phyloP scores from a whole-genome alignment of 2,797 vertebrate genomes.

The Schizopygopsis pylzovi region DNA sequence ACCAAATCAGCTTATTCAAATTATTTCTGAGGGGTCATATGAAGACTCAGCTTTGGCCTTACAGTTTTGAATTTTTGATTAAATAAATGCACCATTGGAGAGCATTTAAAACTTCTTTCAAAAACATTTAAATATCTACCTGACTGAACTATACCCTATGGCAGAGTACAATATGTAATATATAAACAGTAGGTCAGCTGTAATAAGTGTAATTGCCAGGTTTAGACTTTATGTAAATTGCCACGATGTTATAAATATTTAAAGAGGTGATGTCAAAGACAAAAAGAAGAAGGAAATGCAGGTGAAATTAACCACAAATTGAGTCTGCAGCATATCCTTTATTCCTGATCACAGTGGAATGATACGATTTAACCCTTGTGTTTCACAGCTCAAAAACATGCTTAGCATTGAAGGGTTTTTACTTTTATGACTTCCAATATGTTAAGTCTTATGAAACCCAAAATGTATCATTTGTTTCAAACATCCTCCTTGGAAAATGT shows the following conservation, averaged over 20 bases:
- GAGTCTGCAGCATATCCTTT: slow-evolving; percentile 6
- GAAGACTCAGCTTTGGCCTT: neutral
- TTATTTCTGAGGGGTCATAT: neutral
- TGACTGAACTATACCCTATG: neutral
- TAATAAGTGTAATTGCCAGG: slow-evolving; percentile 79
- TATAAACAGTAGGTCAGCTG: slow-evolving; percentile 67
- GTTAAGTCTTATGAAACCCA: neutral
- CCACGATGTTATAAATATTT: slow-evolving; percentile 78
- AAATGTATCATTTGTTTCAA: neutral
- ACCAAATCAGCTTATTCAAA: neutral
- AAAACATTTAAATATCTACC: neutral
- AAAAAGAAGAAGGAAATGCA: slow-evolving; percentile 68
- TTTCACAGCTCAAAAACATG: neutral
- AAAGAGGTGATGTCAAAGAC: slow-evolving; percentile 81
- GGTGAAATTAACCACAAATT: slow-evolving; percentile 24
- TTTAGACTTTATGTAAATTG: slow-evolving; percentile 81
- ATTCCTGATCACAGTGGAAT: slow-evolving; percentile 21
- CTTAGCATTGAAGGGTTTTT: neutral
- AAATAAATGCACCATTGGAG: neutral
- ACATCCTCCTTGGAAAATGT: neutral
- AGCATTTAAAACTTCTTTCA: neutral
- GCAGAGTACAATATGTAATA: neutral
- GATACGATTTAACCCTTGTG: neutral
- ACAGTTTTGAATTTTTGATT: neutral
- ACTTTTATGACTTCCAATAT: neutral